Conservation (phyloP, 2,797 vertebrate genomes). For the Cyprinodon diabolis region DNA sequence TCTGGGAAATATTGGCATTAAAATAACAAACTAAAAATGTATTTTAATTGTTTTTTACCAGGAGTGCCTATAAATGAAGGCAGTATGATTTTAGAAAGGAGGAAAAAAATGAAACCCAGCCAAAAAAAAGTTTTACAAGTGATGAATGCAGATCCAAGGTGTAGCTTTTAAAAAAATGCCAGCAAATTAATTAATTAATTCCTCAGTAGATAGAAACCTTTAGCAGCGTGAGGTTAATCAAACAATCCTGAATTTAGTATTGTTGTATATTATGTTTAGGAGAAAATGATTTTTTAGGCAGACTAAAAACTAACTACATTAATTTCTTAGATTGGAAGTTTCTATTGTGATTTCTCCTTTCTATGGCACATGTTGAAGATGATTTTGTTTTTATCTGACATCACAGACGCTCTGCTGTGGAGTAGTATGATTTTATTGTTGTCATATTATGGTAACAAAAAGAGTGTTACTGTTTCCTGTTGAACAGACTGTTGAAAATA, state of each 20-base stretch:
- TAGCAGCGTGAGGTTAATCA: neutral
- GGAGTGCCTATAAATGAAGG: neutral
- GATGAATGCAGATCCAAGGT: neutral
- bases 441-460: neutral
- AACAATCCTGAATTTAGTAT: neutral
- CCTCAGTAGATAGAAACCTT: neutral
- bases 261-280: neutral
- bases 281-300: neutral
- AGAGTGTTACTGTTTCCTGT: neutral
- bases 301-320: neutral
- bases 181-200: neutral
- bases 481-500: too few relatives aligned
- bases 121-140: neutral
- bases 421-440: neutral
- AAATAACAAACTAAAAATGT: too few relatives aligned
- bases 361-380: neutral
- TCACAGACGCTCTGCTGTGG: neutral
- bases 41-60: neutral
- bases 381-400: conserved; percentile 1
- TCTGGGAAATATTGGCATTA: too few relatives aligned
- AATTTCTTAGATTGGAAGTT: neutral
- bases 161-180: neutral
- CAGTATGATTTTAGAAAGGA: neutral
- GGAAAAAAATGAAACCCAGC: neutral
- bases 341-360: neutral